phyloP scores from a whole-genome alignment of 2,797 vertebrate genomes.

The Sibirionetta formosa region DNA sequence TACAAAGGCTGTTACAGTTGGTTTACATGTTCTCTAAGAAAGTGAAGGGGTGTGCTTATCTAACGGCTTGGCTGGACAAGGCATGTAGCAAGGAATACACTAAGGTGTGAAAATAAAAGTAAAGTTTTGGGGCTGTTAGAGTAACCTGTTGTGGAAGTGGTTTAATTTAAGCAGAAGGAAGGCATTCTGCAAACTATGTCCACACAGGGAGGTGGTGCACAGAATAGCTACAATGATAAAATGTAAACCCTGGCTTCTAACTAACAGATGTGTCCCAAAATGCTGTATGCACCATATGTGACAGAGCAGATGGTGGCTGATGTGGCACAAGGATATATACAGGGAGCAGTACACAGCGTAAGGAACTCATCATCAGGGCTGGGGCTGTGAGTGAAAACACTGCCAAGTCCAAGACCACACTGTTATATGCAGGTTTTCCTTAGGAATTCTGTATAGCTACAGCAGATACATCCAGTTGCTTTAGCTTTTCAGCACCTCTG shows the following conservation, averaged over 20 bases:
- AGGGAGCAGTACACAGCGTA: background rate
- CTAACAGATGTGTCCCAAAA: background rate
- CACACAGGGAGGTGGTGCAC: background rate
- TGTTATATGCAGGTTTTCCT: background rate
- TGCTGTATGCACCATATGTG: background rate
- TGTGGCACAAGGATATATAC: background rate
- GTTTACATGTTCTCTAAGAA: background rate
- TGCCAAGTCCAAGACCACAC: rapidly evolving
- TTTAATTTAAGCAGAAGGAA: background rate
- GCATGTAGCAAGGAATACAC: background rate
- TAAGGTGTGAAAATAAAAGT: background rate
- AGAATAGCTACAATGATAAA: background rate
- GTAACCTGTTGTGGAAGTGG: background rate
- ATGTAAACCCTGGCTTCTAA: background rate
- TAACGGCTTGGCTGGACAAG: background rate
- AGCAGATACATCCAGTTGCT: background rate
- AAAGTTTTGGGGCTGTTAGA: background rate
- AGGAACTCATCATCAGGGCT: background rate
- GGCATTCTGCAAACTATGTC: background rate
- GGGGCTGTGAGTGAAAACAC: background rate
- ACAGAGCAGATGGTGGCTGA: background rate
- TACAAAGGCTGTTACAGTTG: background rate
- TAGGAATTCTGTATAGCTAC: background rate
- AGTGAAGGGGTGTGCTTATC: background rate
- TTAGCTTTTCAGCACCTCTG: background rate